Conservation (phyloP, 2,797 vertebrate species). For the Lacerta agilis region DNA sequence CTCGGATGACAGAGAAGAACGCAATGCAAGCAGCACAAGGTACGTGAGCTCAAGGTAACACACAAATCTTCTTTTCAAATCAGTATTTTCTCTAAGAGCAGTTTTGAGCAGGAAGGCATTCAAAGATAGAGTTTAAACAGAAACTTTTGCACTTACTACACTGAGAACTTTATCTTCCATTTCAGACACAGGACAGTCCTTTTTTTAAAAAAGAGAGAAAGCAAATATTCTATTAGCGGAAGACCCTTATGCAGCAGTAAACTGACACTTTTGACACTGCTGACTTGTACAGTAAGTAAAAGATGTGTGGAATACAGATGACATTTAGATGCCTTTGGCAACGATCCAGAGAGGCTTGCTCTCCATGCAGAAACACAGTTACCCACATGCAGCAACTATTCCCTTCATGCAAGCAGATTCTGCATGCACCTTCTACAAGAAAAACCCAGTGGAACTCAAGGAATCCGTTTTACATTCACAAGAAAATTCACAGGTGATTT, state of each 20-base stretch:
- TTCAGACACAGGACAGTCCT: conserved; percentile 91
- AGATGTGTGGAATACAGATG: not conserved
- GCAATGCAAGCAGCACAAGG: not conserved
- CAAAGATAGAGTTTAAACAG: conserved; percentile 35
- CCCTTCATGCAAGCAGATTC: not conserved
- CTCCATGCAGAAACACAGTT: not conserved
- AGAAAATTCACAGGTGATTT: not conserved
- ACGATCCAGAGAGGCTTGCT: not conserved
- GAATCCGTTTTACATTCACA: not conserved
- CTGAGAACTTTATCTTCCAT: conserved; percentile 95
- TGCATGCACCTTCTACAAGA: not conserved
- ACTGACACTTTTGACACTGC: not conserved
- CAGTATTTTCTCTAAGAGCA: rapidly evolving
- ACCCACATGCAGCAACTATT: not conserved
- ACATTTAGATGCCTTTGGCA: not conserved
- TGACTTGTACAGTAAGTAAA: not conserved
- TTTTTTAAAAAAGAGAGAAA: conserved; percentile 66
- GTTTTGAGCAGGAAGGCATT: not conserved
- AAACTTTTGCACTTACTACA: conserved; percentile 86
- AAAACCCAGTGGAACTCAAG: not conserved
- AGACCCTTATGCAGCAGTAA: not conserved
- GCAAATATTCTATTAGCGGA: conserved; percentile 14
- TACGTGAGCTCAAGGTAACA: not conserved
- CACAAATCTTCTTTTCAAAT: not conserved
- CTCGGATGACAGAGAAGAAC: not conserved